Evolutionary conservation across 2,113 vertebrate species (phyloP).

Genomic region (Dicaeum eximium): DNA sequence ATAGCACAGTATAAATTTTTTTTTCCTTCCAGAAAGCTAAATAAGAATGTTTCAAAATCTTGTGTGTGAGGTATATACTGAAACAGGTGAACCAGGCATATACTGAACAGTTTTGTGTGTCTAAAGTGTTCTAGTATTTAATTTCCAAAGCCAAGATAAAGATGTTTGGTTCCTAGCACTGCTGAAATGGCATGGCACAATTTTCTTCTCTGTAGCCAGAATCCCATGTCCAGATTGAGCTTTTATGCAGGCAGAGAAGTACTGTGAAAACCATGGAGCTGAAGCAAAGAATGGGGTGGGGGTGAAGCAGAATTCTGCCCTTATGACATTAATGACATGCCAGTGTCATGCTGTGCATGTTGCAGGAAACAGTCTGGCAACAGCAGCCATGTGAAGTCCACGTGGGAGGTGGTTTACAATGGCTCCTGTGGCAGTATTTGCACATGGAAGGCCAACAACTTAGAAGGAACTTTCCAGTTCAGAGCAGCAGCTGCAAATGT

Average conservation of each 20-base stretch:
- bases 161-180: not conserved
- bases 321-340: not conserved
- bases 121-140: not conserved
- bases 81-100: not conserved
- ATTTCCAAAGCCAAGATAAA: constrained; percentile 3
- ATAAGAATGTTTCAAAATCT: not conserved
- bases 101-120: not conserved
- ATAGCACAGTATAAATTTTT: not conserved
- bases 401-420: constrained; percentile 68
- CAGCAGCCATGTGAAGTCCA: constrained; percentile 4
- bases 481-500: constrained; percentile 72
- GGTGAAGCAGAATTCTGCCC: not conserved
- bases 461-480: constrained; percentile 72
- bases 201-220: not conserved
- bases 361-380: constrained; percentile 45
- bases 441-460: constrained; percentile 61
- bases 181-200: not conserved
- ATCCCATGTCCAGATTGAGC: not conserved
- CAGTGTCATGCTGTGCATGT: not conserved
- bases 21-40: not conserved
- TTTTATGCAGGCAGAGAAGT: not conserved
- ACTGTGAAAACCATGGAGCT: not conserved
- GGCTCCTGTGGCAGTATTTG: constrained; percentile 71
- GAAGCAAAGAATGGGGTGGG: not conserved
- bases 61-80: not conserved